Base-by-base conservation (phyloP, 2,113 vertebrate species). In the Kryptolebias marmoratus region DNA sequence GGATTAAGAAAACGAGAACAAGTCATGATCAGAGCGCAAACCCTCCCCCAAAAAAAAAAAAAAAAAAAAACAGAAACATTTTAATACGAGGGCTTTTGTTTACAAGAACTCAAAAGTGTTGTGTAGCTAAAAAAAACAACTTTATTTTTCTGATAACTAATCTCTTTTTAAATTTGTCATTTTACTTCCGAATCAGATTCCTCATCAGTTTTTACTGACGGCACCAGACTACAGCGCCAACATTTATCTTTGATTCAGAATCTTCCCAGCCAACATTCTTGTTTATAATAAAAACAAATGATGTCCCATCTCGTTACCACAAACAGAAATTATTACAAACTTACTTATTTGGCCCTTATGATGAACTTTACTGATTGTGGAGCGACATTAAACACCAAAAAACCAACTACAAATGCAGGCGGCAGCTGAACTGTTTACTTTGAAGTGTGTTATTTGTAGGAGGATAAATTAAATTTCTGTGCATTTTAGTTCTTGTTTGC, bases 261-360 rank as follows among this genome's bases (percentile, higher is more conserved):
- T 22, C 1, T 42, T 42, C 39, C 5, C 39, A 42, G 39, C 9
- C 39, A 42, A 42, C 39, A 42, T 42, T 9, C 9, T 42, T 42
- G 39, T 42, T 42, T 10, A 42, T 8, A 42, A 9, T 8, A 42
- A 42, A 42, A 42, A 42, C 1, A 42, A 36, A 4, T 36, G 7
- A 36, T 36, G 10, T 42, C 39, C 8, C 39, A 42, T 42, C 50
- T 67, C 1, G 69, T 65, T 13, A 58, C 48, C 56, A 65, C 32
- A 78, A 81, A 85, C 56, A 75, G 48, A 68, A 76, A 64, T 60
- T 73, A 87, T 77, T 75, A 83, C 77, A 57, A 59, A 52, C 16
- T 62, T 68, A 53, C 42, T 74, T 31, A 15, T 59, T 7, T 12
- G 39, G 45, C 36, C 27, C 54, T 44, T 64, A 16, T 56, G 22